A percentile compares a stretch with the other conserved stretches of the same genome.
Evolutionary conservation across 2,797 vertebrate species (phyloP).

Genomic region (Smutsia temminckii): DNA sequence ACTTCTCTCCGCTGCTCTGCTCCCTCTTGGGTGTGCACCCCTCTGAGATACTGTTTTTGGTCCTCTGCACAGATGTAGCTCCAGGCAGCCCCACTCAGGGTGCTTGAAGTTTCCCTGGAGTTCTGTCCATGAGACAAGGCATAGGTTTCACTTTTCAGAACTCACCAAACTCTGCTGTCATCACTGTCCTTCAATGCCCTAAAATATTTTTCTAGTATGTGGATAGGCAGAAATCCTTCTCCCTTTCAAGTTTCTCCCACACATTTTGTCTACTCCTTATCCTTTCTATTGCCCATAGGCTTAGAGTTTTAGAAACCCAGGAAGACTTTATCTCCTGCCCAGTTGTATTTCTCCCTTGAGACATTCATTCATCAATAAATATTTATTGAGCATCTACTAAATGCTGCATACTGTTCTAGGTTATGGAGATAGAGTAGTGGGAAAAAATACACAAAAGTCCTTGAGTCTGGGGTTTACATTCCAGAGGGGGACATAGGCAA

Average conservation of each 20-base stretch:
- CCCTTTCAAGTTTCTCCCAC: not conserved
- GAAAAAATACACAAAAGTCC: not conserved
- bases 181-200: not conserved
- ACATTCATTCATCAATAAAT: not conserved
- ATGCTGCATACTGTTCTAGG: not conserved
- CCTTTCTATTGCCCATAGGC: not conserved
- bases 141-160: not conserved
- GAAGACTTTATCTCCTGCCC: not conserved
- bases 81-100: fast-evolving
- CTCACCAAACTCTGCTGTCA: not conserved
- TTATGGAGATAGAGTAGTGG: not conserved
- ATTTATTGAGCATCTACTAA: not conserved
- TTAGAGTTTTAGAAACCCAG: not conserved
- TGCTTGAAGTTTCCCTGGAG: not conserved
- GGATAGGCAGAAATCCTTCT: not conserved
- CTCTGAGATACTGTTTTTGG: not conserved
- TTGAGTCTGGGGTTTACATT: not conserved
- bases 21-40: not conserved
- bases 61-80: not conserved
- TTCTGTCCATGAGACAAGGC: not conserved
- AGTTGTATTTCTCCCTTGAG: not conserved
- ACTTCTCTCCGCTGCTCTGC: not conserved
- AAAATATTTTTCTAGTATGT: not conserved
- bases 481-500: not conserved
- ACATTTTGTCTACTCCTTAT: not conserved